Percentiles rank a stretch among this genome's conserved stretches.
phyloP scores from a whole-genome alignment of 2,113 vertebrate species.

The Solea solea region DNA sequence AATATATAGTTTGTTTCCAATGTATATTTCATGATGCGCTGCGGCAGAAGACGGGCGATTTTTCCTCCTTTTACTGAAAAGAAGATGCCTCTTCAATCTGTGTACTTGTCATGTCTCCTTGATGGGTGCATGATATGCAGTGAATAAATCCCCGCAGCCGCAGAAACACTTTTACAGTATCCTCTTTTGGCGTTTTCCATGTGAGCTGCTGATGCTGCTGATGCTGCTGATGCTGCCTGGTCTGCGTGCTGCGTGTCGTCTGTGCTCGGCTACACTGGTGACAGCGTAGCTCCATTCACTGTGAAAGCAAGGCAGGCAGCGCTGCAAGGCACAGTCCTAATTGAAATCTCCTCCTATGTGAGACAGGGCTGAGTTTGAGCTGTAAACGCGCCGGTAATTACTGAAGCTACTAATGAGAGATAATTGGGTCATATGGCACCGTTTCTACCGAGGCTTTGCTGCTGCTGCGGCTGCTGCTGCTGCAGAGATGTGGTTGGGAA shows the following conservation, averaged over 20 bases:
- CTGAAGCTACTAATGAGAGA: constrained; percentile 73
- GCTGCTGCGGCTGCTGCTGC: not conserved
- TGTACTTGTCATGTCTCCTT: constrained; percentile 50
- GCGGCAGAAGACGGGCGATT: constrained; percentile 27
- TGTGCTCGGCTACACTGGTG: constrained; percentile 64
- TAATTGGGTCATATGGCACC: constrained; percentile 74
- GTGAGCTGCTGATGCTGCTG: too few relatives aligned
- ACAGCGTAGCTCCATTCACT: constrained; percentile 45
- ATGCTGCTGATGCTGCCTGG: too few relatives aligned
- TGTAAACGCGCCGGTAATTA: constrained; percentile 70
- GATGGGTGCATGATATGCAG: constrained; percentile 47
- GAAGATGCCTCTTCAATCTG: constrained; percentile 35
- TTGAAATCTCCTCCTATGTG: constrained; percentile 71
- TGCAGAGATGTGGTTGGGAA: constrained; percentile 39
- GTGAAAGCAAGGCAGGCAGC: constrained; percentile 7
- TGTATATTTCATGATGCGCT: constrained; percentile 61
- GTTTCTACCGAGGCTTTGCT: constrained; percentile 50
- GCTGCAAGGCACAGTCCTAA: constrained; percentile 41
- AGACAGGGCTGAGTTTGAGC: constrained; percentile 63
- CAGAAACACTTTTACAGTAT: constrained; percentile 10
- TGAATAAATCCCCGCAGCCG: constrained; percentile 32
- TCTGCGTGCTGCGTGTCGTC: constrained; percentile 33
- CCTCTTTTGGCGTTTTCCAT: too few relatives aligned
- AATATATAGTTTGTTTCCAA: constrained; percentile 44
- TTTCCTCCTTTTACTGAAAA: constrained; percentile 4